Conservation (phyloP, 2,888 invertebrate species). For the Candidula unifasciata region DNA sequence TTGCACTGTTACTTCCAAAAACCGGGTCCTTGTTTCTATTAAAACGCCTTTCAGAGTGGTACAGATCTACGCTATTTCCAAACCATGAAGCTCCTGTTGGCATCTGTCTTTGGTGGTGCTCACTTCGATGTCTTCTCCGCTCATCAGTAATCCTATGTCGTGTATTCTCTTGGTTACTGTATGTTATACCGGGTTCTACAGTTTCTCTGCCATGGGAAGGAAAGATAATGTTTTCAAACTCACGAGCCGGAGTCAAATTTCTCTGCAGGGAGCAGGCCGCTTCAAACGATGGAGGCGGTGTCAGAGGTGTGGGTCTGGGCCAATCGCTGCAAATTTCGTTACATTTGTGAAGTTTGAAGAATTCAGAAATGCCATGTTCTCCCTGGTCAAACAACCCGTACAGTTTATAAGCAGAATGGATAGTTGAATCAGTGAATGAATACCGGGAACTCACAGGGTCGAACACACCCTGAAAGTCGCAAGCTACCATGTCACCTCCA, state of each 20-base stretch:
- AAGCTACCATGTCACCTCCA: slow-evolving; percentile 60
- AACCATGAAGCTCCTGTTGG: neutral
- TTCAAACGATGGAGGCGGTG: slow-evolving; percentile 49
- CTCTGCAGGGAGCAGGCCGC: slow-evolving; percentile 8
- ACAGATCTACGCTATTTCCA: neutral
- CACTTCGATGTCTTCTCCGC: slow-evolving; percentile 21
- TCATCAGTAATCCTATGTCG: neutral
- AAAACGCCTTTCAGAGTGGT: neutral
- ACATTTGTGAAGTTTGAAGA: slow-evolving; percentile 65
- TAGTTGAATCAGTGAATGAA: slow-evolving; percentile 62
- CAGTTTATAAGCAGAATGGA: slow-evolving; percentile 60
- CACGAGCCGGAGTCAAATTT: slow-evolving; percentile 15
- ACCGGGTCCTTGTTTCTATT: too few species aligned
- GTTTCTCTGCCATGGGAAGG: neutral
- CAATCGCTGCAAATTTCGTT: slow-evolving; percentile 61
- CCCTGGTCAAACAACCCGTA: slow-evolving; percentile 63
- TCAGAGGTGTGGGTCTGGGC: slow-evolving; percentile 54
- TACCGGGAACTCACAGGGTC: slow-evolving; percentile 39
- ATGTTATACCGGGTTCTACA: neutral
- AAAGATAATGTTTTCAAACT: slow-evolving; percentile 45
- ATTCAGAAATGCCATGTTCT: slow-evolving; percentile 62
- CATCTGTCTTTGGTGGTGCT: neutral
- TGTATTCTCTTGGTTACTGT: neutral
- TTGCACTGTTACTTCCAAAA: neutral
- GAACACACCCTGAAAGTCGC: slow-evolving; percentile 64